phyloP scores from a whole-genome alignment of 2,888 invertebrate genomes.

The Patella caerulea region DNA sequence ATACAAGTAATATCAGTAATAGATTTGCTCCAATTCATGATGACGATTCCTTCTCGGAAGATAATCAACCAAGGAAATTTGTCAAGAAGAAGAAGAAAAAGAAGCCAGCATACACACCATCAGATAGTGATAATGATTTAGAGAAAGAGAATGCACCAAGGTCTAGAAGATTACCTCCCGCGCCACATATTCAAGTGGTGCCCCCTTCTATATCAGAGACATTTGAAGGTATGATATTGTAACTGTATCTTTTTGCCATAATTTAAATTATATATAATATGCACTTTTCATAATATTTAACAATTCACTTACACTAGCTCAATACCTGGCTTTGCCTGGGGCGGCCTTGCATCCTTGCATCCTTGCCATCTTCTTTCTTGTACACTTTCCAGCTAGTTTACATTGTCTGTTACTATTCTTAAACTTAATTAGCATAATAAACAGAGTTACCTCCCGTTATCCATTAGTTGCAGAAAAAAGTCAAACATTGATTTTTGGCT shows the following conservation, averaged over 20 bases:
- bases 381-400: too few relatives aligned
- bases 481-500: too few relatives aligned
- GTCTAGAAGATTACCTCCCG: background rate
- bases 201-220: constrained; percentile 2
- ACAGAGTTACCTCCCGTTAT: too few relatives aligned
- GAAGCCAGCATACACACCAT: constrained; percentile 16
- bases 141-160: background rate
- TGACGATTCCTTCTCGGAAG: constrained; percentile 17
- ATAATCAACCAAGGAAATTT: constrained; percentile 20
- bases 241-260: background rate
- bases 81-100: constrained; percentile 27
- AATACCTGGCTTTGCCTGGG: too few relatives aligned
- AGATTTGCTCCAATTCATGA: constrained; percentile 19
- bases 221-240: background rate
- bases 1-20: constrained; percentile 17
- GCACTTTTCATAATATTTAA: too few relatives aligned
- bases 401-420: too few relatives aligned
- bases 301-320: too few relatives aligned
- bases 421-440: too few relatives aligned
- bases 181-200: constrained; percentile 3
- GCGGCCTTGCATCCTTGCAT: too few relatives aligned
- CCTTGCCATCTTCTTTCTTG: too few relatives aligned
- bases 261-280: too few relatives aligned
- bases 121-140: background rate
- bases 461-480: too few relatives aligned